Percentiles rank a stretch among this genome's conserved stretches.
Conservation (phyloP, 2,888 invertebrate genomes). For the Pseudococcus viburni region DNA sequence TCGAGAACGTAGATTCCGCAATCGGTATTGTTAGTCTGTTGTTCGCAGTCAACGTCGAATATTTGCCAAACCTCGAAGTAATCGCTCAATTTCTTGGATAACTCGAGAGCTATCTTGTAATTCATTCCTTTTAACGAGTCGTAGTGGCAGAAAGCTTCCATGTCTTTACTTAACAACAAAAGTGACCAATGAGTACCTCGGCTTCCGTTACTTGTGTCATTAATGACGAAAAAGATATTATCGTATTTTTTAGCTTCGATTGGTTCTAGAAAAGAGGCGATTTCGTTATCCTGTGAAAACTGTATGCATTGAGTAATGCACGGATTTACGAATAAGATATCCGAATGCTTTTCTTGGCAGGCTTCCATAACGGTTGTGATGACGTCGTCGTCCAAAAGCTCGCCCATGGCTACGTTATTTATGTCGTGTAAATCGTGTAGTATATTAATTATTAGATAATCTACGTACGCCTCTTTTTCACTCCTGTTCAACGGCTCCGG, state of each 20-base stretch:
- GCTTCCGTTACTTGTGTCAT: conserved; percentile 63
- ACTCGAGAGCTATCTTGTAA: conserved; percentile 56
- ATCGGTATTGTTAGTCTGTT: conserved; percentile 62
- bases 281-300: conserved; percentile 57
- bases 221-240: conserved; percentile 62
- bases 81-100: conserved; percentile 57
- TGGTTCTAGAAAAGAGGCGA: conserved; percentile 57
- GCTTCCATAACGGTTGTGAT: conserved; percentile 63
- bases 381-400: conserved; percentile 61
- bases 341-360: conserved; percentile 58
- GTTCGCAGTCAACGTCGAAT: conserved; percentile 63
- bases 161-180: conserved; percentile 48
- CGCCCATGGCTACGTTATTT: conserved; percentile 64
- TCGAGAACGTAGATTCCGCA: conserved; percentile 62
- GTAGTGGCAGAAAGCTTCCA: conserved; percentile 60
- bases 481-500: conserved; percentile 53
- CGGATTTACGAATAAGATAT: conserved; percentile 63
- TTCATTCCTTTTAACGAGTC: conserved; percentile 65
- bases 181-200: conserved; percentile 64
- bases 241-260: conserved; percentile 63
- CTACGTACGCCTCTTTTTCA: conserved; percentile 58
- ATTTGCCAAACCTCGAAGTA: conserved; percentile 63
- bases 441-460: conserved; percentile 53
- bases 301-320: conserved; percentile 64
- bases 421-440: conserved; percentile 62